phyloP scores from a whole-genome alignment of 1,140 invertebrate genomes.

The Venustaconcha ellipsiformis region DNA sequence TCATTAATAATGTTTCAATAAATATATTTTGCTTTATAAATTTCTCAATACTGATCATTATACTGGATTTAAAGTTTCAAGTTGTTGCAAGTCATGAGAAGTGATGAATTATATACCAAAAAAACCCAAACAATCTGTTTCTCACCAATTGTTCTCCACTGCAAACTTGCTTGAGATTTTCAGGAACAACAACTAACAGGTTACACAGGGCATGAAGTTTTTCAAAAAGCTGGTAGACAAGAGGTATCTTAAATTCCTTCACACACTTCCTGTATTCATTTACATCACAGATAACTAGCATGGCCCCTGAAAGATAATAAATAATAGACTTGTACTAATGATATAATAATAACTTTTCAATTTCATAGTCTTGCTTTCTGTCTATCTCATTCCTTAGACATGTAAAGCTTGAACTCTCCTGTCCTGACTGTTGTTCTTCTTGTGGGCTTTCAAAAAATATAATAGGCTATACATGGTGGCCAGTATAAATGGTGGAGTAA shows the following conservation, averaged over 20 bases:
- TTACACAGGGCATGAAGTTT: constrained; percentile 96
- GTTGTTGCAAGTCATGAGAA: background rate
- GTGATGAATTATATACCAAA: background rate
- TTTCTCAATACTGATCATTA: background rate
- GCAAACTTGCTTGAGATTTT: constrained; percentile 96
- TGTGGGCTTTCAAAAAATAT: too few relatives aligned
- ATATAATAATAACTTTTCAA: too few relatives aligned
- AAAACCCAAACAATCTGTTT: constrained; percentile 5
- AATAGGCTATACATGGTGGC: too few relatives aligned
- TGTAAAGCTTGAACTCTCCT: too few relatives aligned
- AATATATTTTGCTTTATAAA: background rate
- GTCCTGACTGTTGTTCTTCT: too few relatives aligned
- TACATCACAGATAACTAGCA: constrained; percentile 98
- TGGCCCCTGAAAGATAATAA: constrained; percentile 78
- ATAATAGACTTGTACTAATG: too few relatives aligned
- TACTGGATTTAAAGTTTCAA: too few relatives aligned
- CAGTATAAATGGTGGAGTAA: too few relatives aligned
- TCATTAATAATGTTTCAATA: background rate
- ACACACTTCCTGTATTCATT: constrained; percentile 92
- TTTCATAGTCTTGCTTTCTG: too few relatives aligned
- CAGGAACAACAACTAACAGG: constrained; percentile 93
- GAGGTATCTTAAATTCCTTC: constrained; percentile 77
- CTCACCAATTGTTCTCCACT: constrained; percentile 92
- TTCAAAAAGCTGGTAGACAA: constrained; percentile 91
- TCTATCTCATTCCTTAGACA: too few relatives aligned